phyloP scores from a whole-genome alignment of 2,113 vertebrate species.

The Campylomormyrus tamandua region DNA sequence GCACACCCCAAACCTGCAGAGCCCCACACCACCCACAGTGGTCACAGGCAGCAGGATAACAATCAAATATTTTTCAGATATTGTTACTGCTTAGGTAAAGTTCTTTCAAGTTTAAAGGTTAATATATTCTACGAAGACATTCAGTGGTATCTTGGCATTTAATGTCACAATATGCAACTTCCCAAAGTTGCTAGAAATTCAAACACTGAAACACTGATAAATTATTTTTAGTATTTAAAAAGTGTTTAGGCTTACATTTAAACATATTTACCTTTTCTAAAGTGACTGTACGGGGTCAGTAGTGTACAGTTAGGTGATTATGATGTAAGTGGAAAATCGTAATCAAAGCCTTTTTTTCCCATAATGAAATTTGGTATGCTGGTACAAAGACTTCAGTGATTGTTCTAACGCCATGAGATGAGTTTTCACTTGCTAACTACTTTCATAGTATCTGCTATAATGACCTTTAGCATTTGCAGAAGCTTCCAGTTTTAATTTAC shows the following conservation, averaged over 20 bases:
- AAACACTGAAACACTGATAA: neutral
- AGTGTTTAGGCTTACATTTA: neutral
- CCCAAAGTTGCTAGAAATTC: neutral
- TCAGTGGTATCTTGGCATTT: conserved; percentile 5
- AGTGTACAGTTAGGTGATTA: neutral
- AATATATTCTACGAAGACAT: neutral
- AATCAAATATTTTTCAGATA: neutral
- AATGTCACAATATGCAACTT: neutral
- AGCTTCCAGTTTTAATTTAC: conserved; percentile 23
- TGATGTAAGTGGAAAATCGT: neutral
- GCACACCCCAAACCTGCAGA: neutral
- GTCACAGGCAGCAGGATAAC: neutral
- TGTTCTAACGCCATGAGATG: neutral
- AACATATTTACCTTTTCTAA: neutral
- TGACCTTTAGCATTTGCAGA: neutral
- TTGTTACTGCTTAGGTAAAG: neutral
- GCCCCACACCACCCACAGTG: neutral
- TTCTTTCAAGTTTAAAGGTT: conserved; percentile 5
- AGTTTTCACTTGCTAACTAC: neutral
- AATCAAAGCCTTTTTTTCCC: neutral
- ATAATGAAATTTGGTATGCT: neutral
- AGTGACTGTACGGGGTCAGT: neutral
- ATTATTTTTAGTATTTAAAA: neutral
- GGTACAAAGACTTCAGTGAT: neutral
- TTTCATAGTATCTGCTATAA: conserved; percentile 11